These are phyloP conservation scores for Xiphophorus hellerii DNA, from an alignment of 2,113 vertebrate species.

Conservation along the genomic window DNA sequence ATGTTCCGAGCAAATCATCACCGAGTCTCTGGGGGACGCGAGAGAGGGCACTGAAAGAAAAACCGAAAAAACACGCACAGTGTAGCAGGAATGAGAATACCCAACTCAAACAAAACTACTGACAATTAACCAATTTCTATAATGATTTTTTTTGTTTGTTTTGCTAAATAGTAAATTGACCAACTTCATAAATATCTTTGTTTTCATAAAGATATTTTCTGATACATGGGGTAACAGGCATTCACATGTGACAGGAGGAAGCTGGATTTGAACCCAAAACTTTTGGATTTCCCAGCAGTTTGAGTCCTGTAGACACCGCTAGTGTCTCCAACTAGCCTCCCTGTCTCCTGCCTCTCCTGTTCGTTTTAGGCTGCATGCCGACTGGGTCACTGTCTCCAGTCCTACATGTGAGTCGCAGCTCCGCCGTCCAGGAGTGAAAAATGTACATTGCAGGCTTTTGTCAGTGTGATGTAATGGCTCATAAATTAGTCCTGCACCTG, in stretches of 20 bases:
- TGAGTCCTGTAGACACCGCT: background rate
- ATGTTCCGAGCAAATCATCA: conserved; percentile 50
- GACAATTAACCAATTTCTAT: no score
- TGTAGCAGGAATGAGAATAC: background rate
- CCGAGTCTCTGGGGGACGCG: conserved; percentile 26
- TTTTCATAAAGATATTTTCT: background rate
- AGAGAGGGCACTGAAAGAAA: conserved; percentile 11
- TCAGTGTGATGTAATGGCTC: background rate
- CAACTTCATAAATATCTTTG: background rate
- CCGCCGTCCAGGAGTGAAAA: no score
- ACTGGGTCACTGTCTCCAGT: background rate
- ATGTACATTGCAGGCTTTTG: background rate
- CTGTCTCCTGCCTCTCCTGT: background rate
- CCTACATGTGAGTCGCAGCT: background rate
- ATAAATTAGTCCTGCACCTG: conserved; percentile 2
- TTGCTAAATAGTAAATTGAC: background rate
- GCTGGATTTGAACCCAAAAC: background rate
- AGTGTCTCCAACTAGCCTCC: background rate
- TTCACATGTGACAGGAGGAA: background rate
- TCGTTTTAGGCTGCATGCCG: background rate
- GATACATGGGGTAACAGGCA: no score
- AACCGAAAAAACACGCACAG: background rate
- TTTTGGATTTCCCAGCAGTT: background rate
- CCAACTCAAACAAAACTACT: no score
- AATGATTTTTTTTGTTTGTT: background rate